Evolutionary conservation across 2,797 vertebrate genomes (phyloP).

Genomic region (Brotula barbata): DNA sequence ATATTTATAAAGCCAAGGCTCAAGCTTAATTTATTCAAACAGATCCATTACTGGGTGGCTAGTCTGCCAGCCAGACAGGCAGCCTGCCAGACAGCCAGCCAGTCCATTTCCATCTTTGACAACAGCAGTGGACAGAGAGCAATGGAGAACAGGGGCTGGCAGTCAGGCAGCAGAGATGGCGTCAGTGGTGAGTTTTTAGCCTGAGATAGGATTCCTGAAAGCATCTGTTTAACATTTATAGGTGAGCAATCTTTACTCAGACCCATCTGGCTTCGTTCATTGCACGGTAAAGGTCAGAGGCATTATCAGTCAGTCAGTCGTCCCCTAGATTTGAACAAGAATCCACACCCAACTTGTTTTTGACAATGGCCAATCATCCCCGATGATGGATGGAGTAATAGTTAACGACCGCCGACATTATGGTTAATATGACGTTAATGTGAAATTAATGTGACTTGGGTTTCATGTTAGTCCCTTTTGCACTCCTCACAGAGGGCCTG

Average conservation of each 20-base stretch:
- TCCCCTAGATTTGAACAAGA: too few relatives aligned
- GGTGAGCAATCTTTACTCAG: conserved; percentile 65
- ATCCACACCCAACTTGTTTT: too few relatives aligned
- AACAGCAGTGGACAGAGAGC: conserved; percentile 29
- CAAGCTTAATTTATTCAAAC: conserved; percentile 75
- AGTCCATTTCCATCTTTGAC: conserved; percentile 61
- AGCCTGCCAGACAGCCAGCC: conserved; percentile 51
- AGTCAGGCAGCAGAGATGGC: conserved; percentile 39
- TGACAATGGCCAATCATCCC: too few relatives aligned
- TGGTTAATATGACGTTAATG: too few relatives aligned
- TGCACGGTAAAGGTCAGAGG: conserved; percentile 48
- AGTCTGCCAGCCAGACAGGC: conserved; percentile 60
- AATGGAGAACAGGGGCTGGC: conserved; percentile 43
- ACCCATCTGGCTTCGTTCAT: conserved; percentile 51
- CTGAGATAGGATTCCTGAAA: conserved; percentile 79
- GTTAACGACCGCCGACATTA: too few relatives aligned
- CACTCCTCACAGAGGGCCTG: too few relatives aligned
- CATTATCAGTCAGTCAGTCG: too few relatives aligned
- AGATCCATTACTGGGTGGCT: conserved; percentile 76
- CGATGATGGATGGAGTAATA: too few relatives aligned
- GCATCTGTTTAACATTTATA: conserved; percentile 85
- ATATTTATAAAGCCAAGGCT: conserved; percentile 81
- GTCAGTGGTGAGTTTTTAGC: conserved; percentile 73
- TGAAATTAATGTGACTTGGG: too few relatives aligned
- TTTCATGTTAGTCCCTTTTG: too few relatives aligned